Conservation (phyloP, 2,797 vertebrate genomes). For the Rhadinocentrus ornatus region DNA sequence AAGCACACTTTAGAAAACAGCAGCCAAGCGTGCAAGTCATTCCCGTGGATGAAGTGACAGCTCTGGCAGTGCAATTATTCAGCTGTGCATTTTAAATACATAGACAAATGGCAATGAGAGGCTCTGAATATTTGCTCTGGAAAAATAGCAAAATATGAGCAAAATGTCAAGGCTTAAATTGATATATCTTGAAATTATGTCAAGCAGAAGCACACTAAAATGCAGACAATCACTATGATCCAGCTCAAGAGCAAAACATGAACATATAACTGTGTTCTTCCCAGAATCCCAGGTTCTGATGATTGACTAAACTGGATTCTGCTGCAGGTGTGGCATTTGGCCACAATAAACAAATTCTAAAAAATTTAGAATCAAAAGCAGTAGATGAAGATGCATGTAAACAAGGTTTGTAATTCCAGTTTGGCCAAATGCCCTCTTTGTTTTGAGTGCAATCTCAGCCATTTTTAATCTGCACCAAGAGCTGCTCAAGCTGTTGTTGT, state of each 20-base stretch:
- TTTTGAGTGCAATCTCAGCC: constrained; percentile 52
- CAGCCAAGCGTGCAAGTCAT: constrained; percentile 83
- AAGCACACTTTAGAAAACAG: constrained; percentile 78
- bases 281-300: constrained; percentile 26
- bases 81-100: constrained; percentile 76
- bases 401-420: constrained; percentile 57
- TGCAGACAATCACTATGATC: constrained; percentile 30
- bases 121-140: constrained; percentile 50
- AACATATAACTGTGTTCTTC: constrained; percentile 37
- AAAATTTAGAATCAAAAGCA: constrained; percentile 49
- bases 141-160: constrained; percentile 50
- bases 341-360: constrained; percentile 32
- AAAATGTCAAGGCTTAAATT: constrained; percentile 52
- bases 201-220: constrained; percentile 34
- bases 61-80: constrained; percentile 77
- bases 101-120: constrained; percentile 54
- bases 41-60: constrained; percentile 77
- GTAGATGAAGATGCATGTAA: constrained; percentile 66
- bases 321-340: constrained; percentile 52
- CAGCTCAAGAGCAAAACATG: constrained; percentile 18
- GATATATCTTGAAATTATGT: constrained; percentile 55
- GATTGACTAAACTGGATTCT: constrained; percentile 31
- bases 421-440: constrained; percentile 60
- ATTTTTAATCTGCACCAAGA: constrained; percentile 69
- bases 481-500: constrained; percentile 75